Evolutionary conservation across 2,113 vertebrate genomes (phyloP).

Genomic region (Hydrolagus affinis): DNA sequence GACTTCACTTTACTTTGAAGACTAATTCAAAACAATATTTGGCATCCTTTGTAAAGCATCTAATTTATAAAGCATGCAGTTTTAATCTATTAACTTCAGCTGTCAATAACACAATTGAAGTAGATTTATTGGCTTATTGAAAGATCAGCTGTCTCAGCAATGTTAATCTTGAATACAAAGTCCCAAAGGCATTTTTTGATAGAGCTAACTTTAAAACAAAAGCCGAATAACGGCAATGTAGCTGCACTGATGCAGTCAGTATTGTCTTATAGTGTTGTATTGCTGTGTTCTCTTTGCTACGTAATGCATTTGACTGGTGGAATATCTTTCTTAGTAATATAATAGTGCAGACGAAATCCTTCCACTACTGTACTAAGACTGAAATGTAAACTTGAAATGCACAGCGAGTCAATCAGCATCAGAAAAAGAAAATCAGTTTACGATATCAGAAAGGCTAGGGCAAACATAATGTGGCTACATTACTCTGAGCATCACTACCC

Average conservation of each 20-base stretch:
- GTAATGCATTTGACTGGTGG: neutral
- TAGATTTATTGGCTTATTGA: neutral
- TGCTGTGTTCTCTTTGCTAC: neutral
- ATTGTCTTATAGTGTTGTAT: neutral
- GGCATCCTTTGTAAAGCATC: neutral
- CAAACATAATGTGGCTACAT: no score
- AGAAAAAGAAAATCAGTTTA: no score
- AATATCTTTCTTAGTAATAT: neutral
- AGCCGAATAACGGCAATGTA: neutral
- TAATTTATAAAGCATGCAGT: neutral
- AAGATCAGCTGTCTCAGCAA: neutral
- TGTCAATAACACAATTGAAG: neutral
- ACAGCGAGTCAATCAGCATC: no score
- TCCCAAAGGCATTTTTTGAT: neutral
- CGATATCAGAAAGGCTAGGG: no score
- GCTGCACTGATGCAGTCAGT: no score
- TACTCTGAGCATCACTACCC: no score
- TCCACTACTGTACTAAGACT: no score
- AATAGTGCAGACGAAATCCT: no score
- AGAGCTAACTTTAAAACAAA: neutral
- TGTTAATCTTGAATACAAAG: neutral
- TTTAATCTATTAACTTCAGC: conserved; percentile 7
- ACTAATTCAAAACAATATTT: no score
- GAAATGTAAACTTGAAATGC: no score
- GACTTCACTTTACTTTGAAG: no score